A percentile compares a stretch with the other conserved stretches of the same genome.
Evolutionary conservation across 1,140 invertebrate species (phyloP).

Genomic region (Manduca sexta): DNA sequence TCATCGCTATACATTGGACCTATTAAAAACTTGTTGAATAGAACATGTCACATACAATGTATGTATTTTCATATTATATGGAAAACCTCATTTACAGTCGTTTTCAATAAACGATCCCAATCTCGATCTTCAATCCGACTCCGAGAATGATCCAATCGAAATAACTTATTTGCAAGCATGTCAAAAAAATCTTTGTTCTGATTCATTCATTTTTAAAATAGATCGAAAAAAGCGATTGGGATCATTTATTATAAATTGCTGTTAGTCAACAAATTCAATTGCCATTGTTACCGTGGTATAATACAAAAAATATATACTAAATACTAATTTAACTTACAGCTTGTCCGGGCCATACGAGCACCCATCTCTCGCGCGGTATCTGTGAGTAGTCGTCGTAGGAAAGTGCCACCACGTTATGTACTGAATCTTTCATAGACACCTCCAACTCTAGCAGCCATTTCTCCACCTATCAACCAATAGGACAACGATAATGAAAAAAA

Average conservation of each 20-base stretch:
- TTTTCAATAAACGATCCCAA: too few relatives aligned
- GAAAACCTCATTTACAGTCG: too few relatives aligned
- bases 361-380: conserved; percentile 84
- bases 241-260: too few relatives aligned
- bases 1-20: conserved; percentile 89
- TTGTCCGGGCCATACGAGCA: conserved; percentile 92
- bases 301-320: not conserved
- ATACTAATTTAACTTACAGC: conserved; percentile 69
- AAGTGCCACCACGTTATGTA: conserved; percentile 80
- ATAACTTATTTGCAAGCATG: too few relatives aligned
- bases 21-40: conserved; percentile 10
- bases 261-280: not conserved
- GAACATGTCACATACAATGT: too few relatives aligned
- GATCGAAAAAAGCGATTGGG: too few relatives aligned
- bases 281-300: not conserved
- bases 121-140: too few relatives aligned
- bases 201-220: too few relatives aligned
- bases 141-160: too few relatives aligned
- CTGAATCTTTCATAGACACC: conserved; percentile 90
- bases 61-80: too few relatives aligned
- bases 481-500: too few relatives aligned
- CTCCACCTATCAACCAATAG: conserved; percentile 77
- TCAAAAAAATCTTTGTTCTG: too few relatives aligned
- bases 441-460: conserved; percentile 97
- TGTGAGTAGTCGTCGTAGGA: conserved; percentile 81